Evolutionary conservation across 2,797 vertebrate species (phyloP).

Genomic region (Limnodromus scolopaceus): DNA sequence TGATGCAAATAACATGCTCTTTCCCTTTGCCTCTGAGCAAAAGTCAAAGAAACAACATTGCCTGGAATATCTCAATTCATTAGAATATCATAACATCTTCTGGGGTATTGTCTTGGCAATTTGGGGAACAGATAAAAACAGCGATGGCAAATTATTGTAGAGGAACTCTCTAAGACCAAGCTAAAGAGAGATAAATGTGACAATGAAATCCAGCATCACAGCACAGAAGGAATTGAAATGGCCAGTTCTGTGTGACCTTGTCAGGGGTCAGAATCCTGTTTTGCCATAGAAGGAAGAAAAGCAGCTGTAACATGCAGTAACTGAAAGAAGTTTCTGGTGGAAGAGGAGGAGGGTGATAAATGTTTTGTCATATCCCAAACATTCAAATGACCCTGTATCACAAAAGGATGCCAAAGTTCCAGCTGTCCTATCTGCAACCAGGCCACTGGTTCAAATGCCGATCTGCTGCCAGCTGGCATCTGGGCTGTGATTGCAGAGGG

Average conservation of each 20-base stretch:
- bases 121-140: background rate
- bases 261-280: background rate
- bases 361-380: background rate
- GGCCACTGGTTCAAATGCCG: background rate
- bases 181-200: background rate
- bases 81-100: background rate
- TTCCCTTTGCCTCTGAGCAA: background rate
- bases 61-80: background rate
- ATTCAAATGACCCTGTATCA: rapidly evolving
- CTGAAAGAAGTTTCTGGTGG: background rate
- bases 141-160: background rate
- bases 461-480: background rate
- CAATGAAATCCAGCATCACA: rapidly evolving
- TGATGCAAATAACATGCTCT: rapidly evolving
- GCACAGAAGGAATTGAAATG: background rate
- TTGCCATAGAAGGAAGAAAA: background rate
- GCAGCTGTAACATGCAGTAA: background rate
- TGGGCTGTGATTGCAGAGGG: background rate
- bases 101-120: background rate
- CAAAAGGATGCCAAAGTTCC: background rate
- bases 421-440: background rate
- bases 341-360: background rate
- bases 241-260: background rate
- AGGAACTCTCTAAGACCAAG: background rate
- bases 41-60: background rate